phyloP scores from a whole-genome alignment of 2,113 vertebrate genomes.

The Dicentrarchus labrax region DNA sequence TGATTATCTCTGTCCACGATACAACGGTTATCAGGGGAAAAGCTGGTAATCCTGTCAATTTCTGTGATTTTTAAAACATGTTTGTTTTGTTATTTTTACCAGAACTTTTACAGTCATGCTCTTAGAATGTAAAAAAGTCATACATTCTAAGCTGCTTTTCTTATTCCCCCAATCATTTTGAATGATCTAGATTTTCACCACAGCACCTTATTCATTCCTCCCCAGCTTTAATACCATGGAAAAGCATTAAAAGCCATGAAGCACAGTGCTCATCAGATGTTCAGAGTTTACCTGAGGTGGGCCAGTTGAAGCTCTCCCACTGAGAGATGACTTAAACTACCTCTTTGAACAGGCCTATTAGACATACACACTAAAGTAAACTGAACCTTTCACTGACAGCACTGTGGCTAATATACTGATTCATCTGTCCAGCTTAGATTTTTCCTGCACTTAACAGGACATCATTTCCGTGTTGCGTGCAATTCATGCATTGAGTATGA shows the following conservation, averaged over 20 bases:
- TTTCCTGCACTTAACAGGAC: background rate
- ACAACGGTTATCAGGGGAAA: slow-evolving; percentile 1
- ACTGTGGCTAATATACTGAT: slow-evolving; percentile 1
- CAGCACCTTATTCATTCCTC: background rate
- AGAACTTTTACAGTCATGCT: background rate
- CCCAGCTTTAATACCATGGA: background rate
- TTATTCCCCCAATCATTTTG: background rate
- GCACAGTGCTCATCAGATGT: slow-evolving; percentile 7
- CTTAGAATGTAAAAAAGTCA: background rate
- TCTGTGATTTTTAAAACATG: background rate
- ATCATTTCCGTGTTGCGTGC: background rate
- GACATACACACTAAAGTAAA: background rate
- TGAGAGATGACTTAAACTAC: slow-evolving; percentile 20
- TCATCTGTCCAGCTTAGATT: background rate
- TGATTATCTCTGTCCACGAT: slow-evolving; percentile 43
- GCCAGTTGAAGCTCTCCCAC: slow-evolving; percentile 3
- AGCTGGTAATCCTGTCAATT: slow-evolving; percentile 6
- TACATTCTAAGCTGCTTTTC: background rate
- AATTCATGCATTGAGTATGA: background rate
- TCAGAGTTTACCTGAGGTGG: slow-evolving; percentile 13
- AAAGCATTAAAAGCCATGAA: background rate
- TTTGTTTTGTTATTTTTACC: background rate
- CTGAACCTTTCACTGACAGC: slow-evolving; percentile 7
- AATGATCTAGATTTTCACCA: background rate
- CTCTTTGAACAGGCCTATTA: slow-evolving; percentile 36